Evolutionary conservation across 64 coral and sea anemone species (phyloP), one percentile per base, ranked within the genome.

Genomic region (Stichodactyla helianthus): DNA sequence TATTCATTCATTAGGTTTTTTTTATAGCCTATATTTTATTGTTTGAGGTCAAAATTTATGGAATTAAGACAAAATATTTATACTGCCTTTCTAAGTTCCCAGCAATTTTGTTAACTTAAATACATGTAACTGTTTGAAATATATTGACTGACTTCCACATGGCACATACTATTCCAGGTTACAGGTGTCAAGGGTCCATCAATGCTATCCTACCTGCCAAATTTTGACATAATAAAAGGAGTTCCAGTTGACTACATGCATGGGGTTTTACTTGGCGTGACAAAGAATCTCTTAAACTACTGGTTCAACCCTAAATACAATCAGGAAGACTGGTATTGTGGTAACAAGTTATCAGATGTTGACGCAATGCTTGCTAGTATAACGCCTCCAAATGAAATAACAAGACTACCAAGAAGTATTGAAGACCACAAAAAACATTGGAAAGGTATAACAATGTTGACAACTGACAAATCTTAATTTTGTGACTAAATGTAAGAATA

Each of bases 161-260:
- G 28, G 28, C 28, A 31, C 1, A 1, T 1, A 31, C 59, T 16
- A 61, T 16, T 61, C 59, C 15, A 61, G 59, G 59, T 61, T 61
- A 61, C 59, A 35, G 89, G 89, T 77, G 51, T 85, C 16, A 90
- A 90, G 74, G 89, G 89, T 14, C 89, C 82, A 53, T 85, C 70
- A 14, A 85, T 82, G 89, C 57, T 90, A 50, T 82, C 89, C 26
- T 82, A 18, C 51, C 55, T 90, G 16, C n/a, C 65, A 54, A 77
- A 77, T 20, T 79, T 79, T 55, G 65, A 85, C 26, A 85, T 90
- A 71, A 84, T 77, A 28, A 56, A 59, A 78, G 89, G 89, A 20
- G 70, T 82, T 28, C 60, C 89, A 52, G 50, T 90, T 4, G 89
- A 90, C 55, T 90, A 82, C 53, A 89, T 82, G 87, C 87, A 89